Percentiles rank a stretch among this genome's conserved stretches.
phyloP scores from a whole-genome alignment of 2,113 vertebrate genomes.

The Phasianus colchicus region DNA sequence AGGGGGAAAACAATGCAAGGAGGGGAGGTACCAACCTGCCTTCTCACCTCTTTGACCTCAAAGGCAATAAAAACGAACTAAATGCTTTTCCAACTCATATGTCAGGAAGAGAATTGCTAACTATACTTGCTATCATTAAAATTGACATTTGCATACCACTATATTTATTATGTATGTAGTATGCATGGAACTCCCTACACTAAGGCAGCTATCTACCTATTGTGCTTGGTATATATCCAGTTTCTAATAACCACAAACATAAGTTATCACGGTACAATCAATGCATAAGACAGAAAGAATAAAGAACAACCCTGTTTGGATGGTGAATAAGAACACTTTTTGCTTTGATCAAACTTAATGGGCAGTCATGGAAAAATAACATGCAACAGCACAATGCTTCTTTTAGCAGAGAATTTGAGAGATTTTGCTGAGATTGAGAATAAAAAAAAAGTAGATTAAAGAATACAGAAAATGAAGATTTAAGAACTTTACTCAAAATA shows the following conservation, averaged over 20 bases:
- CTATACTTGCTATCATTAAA: neutral
- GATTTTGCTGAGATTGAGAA: neutral
- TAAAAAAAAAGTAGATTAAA: neutral
- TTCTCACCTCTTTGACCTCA: neutral
- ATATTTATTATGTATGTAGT: neutral
- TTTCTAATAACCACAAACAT: neutral
- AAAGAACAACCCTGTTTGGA: constrained; percentile 20
- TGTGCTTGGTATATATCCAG: neutral
- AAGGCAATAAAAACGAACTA: neutral
- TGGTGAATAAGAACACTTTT: constrained; percentile 45
- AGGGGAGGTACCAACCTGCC: neutral
- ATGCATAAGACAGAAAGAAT: constrained; percentile 22
- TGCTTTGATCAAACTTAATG: constrained; percentile 36
- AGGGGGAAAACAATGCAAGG: neutral
- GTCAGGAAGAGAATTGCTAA: neutral
- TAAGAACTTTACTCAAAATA: neutral
- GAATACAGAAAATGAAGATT: neutral
- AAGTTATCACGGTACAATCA: constrained; percentile 24
- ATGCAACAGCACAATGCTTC: neutral
- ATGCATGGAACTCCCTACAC: neutral
- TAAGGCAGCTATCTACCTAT: neutral
- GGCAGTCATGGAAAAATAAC: constrained; percentile 40
- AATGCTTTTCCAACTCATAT: neutral
- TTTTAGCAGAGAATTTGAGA: constrained; percentile 10
- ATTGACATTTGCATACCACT: neutral